Evolutionary conservation across 2,797 vertebrate genomes (phyloP), one percentile per base, ranked within the genome.

Genomic region (Lagodon rhomboides): DNA sequence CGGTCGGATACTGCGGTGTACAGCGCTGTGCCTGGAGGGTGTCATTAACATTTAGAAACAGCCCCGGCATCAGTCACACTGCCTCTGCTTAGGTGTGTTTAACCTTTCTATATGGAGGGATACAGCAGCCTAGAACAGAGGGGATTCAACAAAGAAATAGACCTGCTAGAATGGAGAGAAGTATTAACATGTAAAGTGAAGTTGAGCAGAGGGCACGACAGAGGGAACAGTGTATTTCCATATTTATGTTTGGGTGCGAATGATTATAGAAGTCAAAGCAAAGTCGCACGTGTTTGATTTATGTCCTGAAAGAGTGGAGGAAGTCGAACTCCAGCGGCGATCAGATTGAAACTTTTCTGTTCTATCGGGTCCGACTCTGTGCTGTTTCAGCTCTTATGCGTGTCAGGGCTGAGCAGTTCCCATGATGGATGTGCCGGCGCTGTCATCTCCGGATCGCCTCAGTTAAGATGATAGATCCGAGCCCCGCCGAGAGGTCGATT

Each of bases 1-100:
- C 80, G 73, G 91, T 74, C 63, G 90, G 89, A 90, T 88, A 81
- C 69, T 59, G 80, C 43, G 23, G 83, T 38, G 87, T 66, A 43
- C 80, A 61, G 86, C 84, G 83, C 82, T 90, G 83, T 91, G 93
- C 91, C 94, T 87, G 82, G 62, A 90, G 94, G 94, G 93, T 88
- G 90, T 91, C 93, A 95, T 96, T 96, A 96, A 95, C 95, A 95
- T 96, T 96, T 95, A 93, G 94, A 94, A 94, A 92, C 89, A 91
- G 93, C 92, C 87, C 87, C 79, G 58, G 92, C 89, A 94, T 95
- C 93, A 91, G 94, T 94, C 94, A 91, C 86, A 85, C 83, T 83
- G 91, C 90, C 91, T 92, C 91, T 92, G 93, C 89, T 86, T 92
- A 94, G 94, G 94, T 95, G 94, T 94, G 90, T 94, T 94, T 95